A percentile compares a stretch with the other conserved stretches of the same genome.
Conservation (phyloP, 2,888 invertebrate species). For the Drosophila maculinotata region DNA sequence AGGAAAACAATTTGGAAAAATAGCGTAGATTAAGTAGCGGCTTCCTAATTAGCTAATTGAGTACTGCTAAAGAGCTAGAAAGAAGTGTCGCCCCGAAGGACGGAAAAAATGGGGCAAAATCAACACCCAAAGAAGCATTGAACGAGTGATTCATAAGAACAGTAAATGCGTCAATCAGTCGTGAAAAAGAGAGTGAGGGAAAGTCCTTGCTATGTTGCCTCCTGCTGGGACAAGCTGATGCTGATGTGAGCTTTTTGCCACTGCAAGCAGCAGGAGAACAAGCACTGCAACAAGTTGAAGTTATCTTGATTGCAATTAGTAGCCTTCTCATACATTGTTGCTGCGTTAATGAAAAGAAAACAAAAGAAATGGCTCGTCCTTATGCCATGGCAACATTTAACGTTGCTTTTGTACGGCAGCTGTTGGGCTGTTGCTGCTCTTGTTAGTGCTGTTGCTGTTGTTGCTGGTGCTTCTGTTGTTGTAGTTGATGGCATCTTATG, state of each 20-base stretch:
- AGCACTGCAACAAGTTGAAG: constrained; percentile 69
- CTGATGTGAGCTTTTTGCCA: constrained; percentile 8
- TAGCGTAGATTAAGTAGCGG: not conserved
- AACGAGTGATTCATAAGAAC: constrained; percentile 49
- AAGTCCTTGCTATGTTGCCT: constrained; percentile 2
- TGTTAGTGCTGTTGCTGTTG: constrained; percentile 4
- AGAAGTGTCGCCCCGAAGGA: not conserved
- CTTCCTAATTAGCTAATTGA: not conserved
- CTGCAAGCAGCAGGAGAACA: not conserved
- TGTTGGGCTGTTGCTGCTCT: constrained; percentile 12
- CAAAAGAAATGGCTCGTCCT: constrained; percentile 53
- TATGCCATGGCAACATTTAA: constrained; percentile 36
- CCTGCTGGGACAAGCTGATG: not conserved
- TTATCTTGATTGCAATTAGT: constrained; percentile 82
- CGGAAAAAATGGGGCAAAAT: not conserved
- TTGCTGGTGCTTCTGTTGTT: constrained; percentile 12
- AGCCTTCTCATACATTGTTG: constrained; percentile 69
- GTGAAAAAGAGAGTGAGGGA: constrained; percentile 19
- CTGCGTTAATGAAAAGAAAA: constrained; percentile 73
- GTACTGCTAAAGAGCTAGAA: too few relatives aligned
- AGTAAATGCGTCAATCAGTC: constrained; percentile 65
- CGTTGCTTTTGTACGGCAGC: constrained; percentile 23
- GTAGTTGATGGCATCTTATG: constrained; percentile 37
- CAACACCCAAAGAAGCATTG: constrained; percentile 24
- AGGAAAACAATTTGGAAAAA: too few relatives aligned